Percentiles rank a stretch among this genome's conserved stretches.
These are phyloP conservation scores for Macrocentrus cingulum DNA, from an alignment of 1,140 invertebrate species.

Conservation along the genomic window DNA sequence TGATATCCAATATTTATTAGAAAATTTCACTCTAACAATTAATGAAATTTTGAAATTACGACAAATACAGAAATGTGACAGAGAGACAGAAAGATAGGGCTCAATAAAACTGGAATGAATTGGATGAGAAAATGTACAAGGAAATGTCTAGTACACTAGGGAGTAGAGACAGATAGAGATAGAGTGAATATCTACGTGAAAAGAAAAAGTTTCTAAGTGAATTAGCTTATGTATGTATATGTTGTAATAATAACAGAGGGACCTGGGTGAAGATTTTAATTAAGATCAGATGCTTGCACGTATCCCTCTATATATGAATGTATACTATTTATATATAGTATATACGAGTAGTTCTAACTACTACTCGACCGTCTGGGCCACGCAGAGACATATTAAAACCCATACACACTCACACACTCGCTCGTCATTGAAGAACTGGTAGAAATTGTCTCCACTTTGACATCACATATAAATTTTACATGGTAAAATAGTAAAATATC, in stretches of 20 bases:
- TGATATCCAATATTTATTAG: too few relatives aligned
- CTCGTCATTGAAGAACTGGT: not conserved
- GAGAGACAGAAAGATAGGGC: too few relatives aligned
- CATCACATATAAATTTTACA: not conserved
- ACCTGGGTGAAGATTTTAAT: conserved; percentile 48
- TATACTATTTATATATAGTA: not conserved
- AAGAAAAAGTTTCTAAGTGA: conserved; percentile 40
- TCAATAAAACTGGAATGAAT: too few relatives aligned
- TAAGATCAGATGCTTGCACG: conserved; percentile 39
- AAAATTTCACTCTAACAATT: too few relatives aligned
- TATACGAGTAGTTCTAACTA: not conserved
- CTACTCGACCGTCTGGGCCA: not conserved
- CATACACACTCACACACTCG: not conserved
- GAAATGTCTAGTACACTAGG: conserved; percentile 13
- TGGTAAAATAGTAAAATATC: not conserved
- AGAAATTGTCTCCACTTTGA: not conserved
- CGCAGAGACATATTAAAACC: not conserved
- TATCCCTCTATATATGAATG: conserved; percentile 16
- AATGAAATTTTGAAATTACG: too few relatives aligned
- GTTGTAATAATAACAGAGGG: conserved; percentile 32
- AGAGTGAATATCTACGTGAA: conserved; percentile 33
- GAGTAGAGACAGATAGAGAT: not conserved
- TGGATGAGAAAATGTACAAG: conserved; percentile 5
- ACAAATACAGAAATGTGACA: too few relatives aligned
- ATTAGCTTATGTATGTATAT: conserved; percentile 41